Base-by-base conservation (phyloP, 1,140 invertebrate genomes). In the Drosophila orosa region DNA sequence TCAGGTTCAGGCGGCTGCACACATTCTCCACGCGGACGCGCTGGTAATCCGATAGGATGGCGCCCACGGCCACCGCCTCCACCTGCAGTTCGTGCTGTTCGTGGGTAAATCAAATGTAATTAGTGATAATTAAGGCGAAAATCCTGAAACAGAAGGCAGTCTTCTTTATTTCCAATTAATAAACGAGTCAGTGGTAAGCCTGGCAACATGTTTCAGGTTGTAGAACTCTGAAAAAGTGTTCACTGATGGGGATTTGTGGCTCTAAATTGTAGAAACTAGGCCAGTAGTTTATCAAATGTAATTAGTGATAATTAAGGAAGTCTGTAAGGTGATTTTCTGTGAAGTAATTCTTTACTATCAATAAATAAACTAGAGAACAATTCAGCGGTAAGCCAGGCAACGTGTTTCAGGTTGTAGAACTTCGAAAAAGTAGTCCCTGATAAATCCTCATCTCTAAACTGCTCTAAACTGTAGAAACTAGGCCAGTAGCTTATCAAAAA, bases 1-100 rank as follows among this genome's bases (percentile, higher is more conserved):
- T 95, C 71, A 99, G 94, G 78, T 95, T 95, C 83, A 99, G 95
- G 86, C 99, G 95, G 82, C 94, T 94, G 93, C 99, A 99, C 95
- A 99, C 98, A 96, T 99, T 98, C 95, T 99, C 98, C 61, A 99
- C 98, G 90, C 99, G 94, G 79, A 98, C 95, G 93, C 98, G 95
- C 94, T 99, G 99, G 93, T 99, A 99, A 93, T 98, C 97, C 66
- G 98, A 99, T 65, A 99, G 94, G 92, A 99, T 99, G 69, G 99
- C 98, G 72, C 99, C 99, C 78, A 97, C 97, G 66, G 98, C 96
- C 61, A 99, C 98, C 74, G 96, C 98, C 92, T 99, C 96, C 92
- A 98, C 94, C 83, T 95, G 93, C 80, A 97, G 93, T 91, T 95
- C 94, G 86, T 96, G 94, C 96, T 98, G 91, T 87, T 94, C n/a